Evolutionary conservation across 2,113 vertebrate genomes (phyloP).

Genomic region (Rhynchopsitta pachyrhyncha): DNA sequence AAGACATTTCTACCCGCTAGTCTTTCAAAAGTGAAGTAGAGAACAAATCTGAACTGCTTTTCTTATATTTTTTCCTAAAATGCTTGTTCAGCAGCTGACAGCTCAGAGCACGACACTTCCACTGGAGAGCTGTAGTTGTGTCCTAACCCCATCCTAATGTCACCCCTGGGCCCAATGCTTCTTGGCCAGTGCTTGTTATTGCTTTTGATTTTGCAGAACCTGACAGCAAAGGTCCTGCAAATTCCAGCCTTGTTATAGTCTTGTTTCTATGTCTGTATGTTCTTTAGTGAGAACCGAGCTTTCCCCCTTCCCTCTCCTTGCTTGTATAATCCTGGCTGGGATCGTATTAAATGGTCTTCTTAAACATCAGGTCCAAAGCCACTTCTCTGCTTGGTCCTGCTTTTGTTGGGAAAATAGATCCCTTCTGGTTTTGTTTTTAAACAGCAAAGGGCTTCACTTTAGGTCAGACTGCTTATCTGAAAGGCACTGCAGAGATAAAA

Average conservation of each 20-base stretch:
- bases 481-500: slow-evolving; percentile 54
- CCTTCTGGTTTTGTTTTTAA: slow-evolving; percentile 20
- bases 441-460: slow-evolving; percentile 1
- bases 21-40: background rate
- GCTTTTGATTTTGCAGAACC: background rate
- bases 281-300: background rate
- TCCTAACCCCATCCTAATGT: background rate
- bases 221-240: background rate
- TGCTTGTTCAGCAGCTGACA: background rate
- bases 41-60: background rate
- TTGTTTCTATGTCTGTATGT: background rate
- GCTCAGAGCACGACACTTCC: background rate
- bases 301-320: accelerated
- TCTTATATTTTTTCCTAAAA: background rate
- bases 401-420: slow-evolving; percentile 29
- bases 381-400: background rate
- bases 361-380: background rate
- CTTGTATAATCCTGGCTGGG: background rate
- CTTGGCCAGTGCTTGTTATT: background rate
- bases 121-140: background rate
- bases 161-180: background rate
- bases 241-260: background rate
- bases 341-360: background rate
- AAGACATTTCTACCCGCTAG: background rate
- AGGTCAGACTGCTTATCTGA: slow-evolving; percentile 49